Conservation (phyloP, 2,113 vertebrate species). For the Anoura caudifer region DNA sequence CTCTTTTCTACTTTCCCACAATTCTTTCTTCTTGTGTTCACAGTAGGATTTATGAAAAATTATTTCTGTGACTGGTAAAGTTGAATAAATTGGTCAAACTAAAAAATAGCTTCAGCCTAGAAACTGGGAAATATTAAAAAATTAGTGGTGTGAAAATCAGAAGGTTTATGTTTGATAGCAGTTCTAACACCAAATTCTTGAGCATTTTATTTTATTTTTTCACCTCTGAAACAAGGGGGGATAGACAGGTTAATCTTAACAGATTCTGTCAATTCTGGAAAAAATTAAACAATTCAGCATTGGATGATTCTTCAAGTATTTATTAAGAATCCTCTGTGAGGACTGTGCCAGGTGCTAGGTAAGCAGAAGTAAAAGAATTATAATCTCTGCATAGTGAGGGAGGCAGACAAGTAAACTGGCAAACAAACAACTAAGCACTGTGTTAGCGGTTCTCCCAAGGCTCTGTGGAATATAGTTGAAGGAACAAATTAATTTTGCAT, state of each 20-base stretch:
- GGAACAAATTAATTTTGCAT: neutral
- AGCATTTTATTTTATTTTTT: neutral
- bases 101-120: conserved; percentile 55
- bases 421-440: neutral
- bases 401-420: neutral
- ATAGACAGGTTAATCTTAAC: neutral
- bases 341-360: neutral
- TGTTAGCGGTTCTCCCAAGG: neutral
- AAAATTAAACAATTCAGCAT: neutral
- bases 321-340: neutral
- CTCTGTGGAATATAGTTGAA: neutral
- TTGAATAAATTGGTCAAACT: conserved; percentile 65
- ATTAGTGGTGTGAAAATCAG: conserved; percentile 33
- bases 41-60: conserved; percentile 69
- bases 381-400: neutral
- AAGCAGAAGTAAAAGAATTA: neutral
- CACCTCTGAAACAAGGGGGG: neutral
- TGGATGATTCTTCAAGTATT: conserved; percentile 7
- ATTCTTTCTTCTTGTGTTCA: conserved; percentile 50
- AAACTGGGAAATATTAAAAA: conserved; percentile 23
- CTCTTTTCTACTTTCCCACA: conserved; percentile 51
- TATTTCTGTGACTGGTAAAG: conserved; percentile 61
- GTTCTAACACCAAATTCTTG: conserved; percentile 18
- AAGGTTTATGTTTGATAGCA: conserved; percentile 16
- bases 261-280: neutral